Evolutionary conservation across 1,140 invertebrate genomes (phyloP).

Genomic region (Fopius arisanus): DNA sequence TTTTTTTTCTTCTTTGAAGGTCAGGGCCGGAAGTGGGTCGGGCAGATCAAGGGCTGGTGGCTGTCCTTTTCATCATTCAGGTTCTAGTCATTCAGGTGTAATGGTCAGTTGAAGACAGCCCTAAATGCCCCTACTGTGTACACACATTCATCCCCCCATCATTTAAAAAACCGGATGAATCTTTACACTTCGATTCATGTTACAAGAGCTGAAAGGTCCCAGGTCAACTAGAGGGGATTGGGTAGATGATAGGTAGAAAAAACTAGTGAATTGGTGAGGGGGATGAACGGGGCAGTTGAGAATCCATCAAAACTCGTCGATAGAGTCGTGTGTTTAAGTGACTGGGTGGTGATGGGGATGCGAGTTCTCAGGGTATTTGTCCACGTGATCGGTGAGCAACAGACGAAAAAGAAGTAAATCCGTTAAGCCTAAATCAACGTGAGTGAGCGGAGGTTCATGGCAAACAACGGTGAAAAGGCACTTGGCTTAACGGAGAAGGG

Average conservation of each 20-base stretch:
- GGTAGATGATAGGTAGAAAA: constrained; percentile 4
- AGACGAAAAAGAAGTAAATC: constrained; percentile 51
- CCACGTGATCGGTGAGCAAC: constrained; percentile 57
- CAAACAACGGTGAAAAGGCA: constrained; percentile 45
- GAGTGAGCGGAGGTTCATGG: constrained; percentile 41
- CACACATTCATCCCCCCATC: background rate
- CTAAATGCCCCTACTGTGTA: constrained; percentile 33
- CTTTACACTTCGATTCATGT: constrained; percentile 3
- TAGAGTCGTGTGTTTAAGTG: background rate
- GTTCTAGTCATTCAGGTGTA: constrained; percentile 58
- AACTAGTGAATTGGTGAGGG: background rate
- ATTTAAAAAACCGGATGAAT: background rate
- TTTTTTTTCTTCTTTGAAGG: constrained; percentile 43
- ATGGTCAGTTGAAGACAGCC: constrained; percentile 64
- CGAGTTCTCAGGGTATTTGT: constrained; percentile 55
- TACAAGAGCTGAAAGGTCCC: background rate
- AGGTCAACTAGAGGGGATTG: constrained; percentile 5
- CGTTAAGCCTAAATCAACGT: constrained; percentile 64
- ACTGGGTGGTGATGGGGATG: constrained; percentile 43
- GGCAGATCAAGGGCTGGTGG: constrained; percentile 58
- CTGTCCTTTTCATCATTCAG: constrained; percentile 52
- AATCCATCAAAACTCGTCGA: background rate
- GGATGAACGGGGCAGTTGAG: background rate
- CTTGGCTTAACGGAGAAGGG: background rate
- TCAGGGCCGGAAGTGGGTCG: constrained; percentile 61